phyloP scores from a whole-genome alignment of 2,797 vertebrate genomes.

The Myioborus miniatus region DNA sequence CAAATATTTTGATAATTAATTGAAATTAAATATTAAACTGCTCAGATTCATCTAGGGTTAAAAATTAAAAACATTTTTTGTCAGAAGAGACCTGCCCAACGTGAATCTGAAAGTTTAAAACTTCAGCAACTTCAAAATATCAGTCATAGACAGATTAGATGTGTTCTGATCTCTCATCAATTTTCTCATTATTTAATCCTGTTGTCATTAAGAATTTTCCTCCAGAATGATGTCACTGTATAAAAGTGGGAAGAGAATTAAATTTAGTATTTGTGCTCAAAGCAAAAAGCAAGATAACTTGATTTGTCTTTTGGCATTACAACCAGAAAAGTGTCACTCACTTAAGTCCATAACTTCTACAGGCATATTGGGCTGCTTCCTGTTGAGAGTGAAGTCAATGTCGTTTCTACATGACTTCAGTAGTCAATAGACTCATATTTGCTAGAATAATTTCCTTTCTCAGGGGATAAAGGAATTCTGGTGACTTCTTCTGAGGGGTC shows the following conservation, averaged over 20 bases:
- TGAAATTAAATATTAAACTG: background rate
- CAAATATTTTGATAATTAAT: background rate
- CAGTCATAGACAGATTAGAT: background rate
- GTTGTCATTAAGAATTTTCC: background rate
- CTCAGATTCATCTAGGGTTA: background rate
- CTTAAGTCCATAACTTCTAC: background rate
- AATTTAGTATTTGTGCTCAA: background rate
- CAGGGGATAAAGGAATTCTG: background rate
- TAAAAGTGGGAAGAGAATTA: background rate
- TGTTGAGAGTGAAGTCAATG: background rate
- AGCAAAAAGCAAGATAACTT: background rate
- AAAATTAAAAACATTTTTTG: background rate
- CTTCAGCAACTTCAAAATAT: background rate
- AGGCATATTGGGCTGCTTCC: background rate
- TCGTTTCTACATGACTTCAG: constrained; percentile 24
- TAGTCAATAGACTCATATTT: background rate
- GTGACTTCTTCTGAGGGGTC: background rate
- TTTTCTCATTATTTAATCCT: background rate
- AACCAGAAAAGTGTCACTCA: background rate
- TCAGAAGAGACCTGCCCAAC: background rate
- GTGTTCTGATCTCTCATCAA: background rate
- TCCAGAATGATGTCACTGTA: background rate
- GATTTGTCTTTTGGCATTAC: background rate
- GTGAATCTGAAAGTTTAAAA: background rate
- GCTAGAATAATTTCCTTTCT: background rate